phyloP scores from a whole-genome alignment of 2,888 invertebrate species.

The Cyaniris semiargus region DNA sequence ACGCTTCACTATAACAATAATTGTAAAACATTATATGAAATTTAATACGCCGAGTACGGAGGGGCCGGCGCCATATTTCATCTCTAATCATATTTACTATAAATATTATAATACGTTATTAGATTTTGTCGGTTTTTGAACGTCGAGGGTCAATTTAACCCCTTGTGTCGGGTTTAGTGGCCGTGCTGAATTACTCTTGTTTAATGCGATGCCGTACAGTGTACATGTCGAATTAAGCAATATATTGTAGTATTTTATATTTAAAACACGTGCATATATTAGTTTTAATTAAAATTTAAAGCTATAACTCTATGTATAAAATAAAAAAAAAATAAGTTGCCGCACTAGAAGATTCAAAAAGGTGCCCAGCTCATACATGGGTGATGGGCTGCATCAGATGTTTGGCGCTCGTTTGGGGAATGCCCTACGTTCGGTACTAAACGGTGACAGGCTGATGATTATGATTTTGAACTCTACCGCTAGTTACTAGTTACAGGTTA shows the following conservation, averaged over 20 bases:
- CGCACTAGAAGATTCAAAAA: too few species aligned
- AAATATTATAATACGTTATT: constrained; percentile 49
- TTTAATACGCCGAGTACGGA: neutral
- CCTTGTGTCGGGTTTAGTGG: constrained; percentile 1
- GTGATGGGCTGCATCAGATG: too few species aligned
- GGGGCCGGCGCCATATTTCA: constrained; percentile 45
- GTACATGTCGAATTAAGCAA: neutral
- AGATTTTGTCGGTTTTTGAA: constrained; percentile 52
- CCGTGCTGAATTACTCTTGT: constrained; percentile 18
- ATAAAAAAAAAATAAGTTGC: too few species aligned
- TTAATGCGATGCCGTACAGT: neutral
- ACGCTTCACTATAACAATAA: constrained; percentile 22
- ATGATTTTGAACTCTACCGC: neutral
- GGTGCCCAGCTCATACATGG: too few species aligned
- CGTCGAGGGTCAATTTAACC: constrained; percentile 39
- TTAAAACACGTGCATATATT: neutral
- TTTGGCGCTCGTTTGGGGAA: too few species aligned
- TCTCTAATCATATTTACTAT: constrained; percentile 53
- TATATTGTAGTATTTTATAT: neutral
- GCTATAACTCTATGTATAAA: too few species aligned
- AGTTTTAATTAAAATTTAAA: too few species aligned
- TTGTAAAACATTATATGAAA: constrained; percentile 27
- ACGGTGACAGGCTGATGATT: too few species aligned
- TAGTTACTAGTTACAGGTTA: neutral
- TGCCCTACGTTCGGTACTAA: too few species aligned